These are phyloP conservation scores for Condylura cristata DNA, from an alignment of 2,113 vertebrate genomes.

Conservation along the genomic window DNA sequence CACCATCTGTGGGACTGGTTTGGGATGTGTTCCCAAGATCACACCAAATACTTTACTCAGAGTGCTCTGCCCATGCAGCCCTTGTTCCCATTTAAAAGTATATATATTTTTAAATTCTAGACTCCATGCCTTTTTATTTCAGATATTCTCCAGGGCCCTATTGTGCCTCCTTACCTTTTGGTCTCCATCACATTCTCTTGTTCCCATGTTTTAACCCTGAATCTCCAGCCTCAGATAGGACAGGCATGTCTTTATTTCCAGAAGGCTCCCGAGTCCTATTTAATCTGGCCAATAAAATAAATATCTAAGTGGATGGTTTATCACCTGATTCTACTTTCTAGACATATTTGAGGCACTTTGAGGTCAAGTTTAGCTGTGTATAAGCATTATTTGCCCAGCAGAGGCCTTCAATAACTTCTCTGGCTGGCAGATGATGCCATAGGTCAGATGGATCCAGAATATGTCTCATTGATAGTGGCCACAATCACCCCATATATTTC, in stretches of 20 bases:
- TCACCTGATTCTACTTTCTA: background rate
- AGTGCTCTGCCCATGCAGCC: background rate
- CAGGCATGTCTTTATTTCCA: background rate
- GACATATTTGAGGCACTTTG: background rate
- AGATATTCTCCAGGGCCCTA: background rate
- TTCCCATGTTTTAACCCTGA: background rate
- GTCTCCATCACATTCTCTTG: background rate
- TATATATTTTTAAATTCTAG: background rate
- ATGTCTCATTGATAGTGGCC: slow-evolving; percentile 62
- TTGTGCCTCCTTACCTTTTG: background rate
- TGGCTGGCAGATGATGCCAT: slow-evolving; percentile 51
- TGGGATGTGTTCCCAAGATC: background rate
- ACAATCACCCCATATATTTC: slow-evolving; percentile 61
- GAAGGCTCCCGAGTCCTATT: background rate
- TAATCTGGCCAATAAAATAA: background rate
- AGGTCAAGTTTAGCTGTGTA: background rate
- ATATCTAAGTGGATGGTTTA: background rate
- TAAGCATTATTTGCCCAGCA: background rate
- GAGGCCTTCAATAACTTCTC: slow-evolving; percentile 27
- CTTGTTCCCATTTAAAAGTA: background rate
- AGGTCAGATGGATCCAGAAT: slow-evolving; percentile 67
- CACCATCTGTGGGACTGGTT: background rate
- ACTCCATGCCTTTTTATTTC: background rate
- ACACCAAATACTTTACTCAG: background rate
- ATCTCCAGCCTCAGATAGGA: background rate